Conservation (phyloP, 2,888 invertebrate species). For the Cactoblastis cactorum region DNA sequence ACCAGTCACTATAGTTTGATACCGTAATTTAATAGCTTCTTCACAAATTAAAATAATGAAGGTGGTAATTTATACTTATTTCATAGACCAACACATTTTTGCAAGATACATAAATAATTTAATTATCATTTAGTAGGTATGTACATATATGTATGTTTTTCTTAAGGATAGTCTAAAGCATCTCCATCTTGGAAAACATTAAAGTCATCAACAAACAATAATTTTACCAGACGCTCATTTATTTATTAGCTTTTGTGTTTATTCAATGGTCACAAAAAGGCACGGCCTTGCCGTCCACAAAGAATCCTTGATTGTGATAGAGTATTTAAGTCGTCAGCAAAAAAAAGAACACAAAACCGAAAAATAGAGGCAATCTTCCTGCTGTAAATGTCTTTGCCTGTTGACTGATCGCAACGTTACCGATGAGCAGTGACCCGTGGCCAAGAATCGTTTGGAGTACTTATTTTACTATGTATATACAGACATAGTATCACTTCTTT, state of each 20-base stretch:
- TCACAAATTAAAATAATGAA: constrained; percentile 4
- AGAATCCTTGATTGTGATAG: constrained; percentile 17
- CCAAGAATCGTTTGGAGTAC: constrained; percentile 44
- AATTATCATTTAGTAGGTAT: constrained; percentile 3
- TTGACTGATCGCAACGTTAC: constrained; percentile 46
- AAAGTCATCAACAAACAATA: not conserved
- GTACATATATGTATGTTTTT: not conserved
- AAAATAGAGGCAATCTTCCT: constrained; percentile 21
- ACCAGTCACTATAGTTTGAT: constrained; percentile 17
- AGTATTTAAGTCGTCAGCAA: constrained; percentile 17
- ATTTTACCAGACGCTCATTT: not conserved
- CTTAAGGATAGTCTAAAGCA: not conserved
- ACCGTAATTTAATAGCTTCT: constrained; percentile 5
- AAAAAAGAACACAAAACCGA: constrained; percentile 15
- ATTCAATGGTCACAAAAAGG: constrained; percentile 8
- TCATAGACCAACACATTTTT: not conserved
- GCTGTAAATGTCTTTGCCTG: constrained; percentile 39
- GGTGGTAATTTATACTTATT: not conserved
- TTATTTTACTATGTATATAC: no score
- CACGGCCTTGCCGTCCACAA: not conserved
- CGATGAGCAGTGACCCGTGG: constrained; percentile 51
- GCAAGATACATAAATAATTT: constrained; percentile 1
- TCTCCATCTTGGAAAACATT: constrained; percentile 1
- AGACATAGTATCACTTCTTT: no score
- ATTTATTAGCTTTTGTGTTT: not conserved